Percentiles rank a stretch among this genome's conserved stretches.
These are phyloP conservation scores for Polymixis lichenea DNA, from an alignment of 2,888 invertebrate genomes.

Conservation along the genomic window DNA sequence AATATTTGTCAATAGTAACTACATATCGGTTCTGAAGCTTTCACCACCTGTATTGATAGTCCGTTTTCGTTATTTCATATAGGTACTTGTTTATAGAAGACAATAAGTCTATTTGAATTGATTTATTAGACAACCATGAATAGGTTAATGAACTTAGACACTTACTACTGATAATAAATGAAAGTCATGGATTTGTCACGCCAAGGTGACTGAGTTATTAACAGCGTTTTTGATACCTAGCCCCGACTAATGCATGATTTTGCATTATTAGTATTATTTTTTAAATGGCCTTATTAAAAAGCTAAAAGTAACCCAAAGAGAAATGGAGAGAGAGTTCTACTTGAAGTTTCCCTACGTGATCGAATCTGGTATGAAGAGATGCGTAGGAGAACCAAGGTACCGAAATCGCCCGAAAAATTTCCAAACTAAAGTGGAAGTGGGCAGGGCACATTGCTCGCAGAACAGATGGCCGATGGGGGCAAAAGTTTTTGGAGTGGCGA, in stretches of 20 bases:
- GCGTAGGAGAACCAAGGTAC: too few species aligned
- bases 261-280: not conserved
- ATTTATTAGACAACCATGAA: not conserved
- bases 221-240: not conserved
- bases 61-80: not conserved
- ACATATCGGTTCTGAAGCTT: constrained; percentile 22
- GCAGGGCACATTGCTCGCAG: too few species aligned
- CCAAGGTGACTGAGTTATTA: not conserved
- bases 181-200: not conserved
- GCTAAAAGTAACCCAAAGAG: too few species aligned
- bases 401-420: too few species aligned
- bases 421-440: too few species aligned
- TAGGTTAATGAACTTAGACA: not conserved
- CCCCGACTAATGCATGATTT: not conserved
- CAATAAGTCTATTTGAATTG: not conserved
- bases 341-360: too few species aligned
- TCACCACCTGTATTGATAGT: constrained; percentile 1
- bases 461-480: too few species aligned
- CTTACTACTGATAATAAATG: not conserved
- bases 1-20: constrained; percentile 14
- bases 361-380: too few species aligned
- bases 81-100: not conserved
- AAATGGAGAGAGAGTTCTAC: too few species aligned
- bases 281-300: too few species aligned
- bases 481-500: too few species aligned